phyloP scores from a whole-genome alignment of 2,888 invertebrate species.

The Onthophagus sagittarius region DNA sequence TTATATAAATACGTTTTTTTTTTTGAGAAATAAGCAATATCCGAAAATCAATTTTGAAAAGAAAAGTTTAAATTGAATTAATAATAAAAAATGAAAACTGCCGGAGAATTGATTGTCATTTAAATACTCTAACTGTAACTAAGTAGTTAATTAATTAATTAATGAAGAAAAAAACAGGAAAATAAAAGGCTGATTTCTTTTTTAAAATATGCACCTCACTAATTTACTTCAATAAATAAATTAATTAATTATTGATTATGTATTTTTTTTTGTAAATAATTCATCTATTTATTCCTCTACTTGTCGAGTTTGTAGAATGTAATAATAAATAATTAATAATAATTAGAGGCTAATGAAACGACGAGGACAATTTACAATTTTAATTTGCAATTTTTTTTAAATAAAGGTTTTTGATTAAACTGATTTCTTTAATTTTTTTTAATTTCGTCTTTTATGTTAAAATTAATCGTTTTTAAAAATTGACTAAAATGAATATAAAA shows the following conservation, averaged over 20 bases:
- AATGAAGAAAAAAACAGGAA: constrained; percentile 9
- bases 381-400: too few relatives aligned
- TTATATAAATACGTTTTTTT: too few relatives aligned
- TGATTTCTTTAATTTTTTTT: too few relatives aligned
- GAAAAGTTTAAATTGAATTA: too few relatives aligned
- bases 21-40: too few relatives aligned
- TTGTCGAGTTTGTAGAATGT: background rate
- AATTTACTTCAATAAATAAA: background rate
- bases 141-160: constrained; percentile 3
- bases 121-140: constrained; percentile 17
- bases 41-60: too few relatives aligned
- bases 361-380: too few relatives aligned
- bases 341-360: background rate
- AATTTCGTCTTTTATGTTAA: too few relatives aligned
- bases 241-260: background rate
- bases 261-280: constrained; percentile 23
- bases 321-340: background rate
- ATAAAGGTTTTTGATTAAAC: too few relatives aligned
- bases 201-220: background rate
- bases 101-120: background rate
- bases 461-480: too few relatives aligned
- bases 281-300: constrained; percentile 22
- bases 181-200: constrained; percentile 24
- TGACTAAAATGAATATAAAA: background rate
- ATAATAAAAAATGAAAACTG: too few relatives aligned